phyloP scores from a whole-genome alignment of 2,113 vertebrate species.

The Rhipidura dahli region DNA sequence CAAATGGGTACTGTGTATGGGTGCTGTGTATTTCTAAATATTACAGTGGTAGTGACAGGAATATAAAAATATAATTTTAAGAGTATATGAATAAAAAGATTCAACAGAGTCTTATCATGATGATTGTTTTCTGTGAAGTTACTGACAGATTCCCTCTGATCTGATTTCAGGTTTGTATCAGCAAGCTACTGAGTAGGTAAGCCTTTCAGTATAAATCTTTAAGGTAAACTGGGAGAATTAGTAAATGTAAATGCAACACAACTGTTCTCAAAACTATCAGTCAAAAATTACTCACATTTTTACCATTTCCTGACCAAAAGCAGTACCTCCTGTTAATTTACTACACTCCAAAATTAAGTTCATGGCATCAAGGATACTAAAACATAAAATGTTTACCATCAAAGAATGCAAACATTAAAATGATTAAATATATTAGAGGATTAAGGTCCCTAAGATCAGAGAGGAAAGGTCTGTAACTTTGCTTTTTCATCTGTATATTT shows the following conservation, averaged over 20 bases:
- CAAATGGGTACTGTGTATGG: accelerated
- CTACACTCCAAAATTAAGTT: neutral
- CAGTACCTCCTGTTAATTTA: neutral
- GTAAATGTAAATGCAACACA: neutral
- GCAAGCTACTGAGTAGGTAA: neutral
- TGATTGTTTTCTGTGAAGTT: neutral
- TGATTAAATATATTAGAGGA: neutral
- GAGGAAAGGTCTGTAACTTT: neutral
- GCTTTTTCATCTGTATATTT: conserved; percentile 47
- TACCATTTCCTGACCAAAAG: neutral
- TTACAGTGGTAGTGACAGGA: neutral
- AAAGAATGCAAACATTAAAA: neutral
- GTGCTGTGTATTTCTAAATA: neutral
- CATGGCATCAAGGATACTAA: neutral
- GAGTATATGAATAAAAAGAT: neutral
- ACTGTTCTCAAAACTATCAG: neutral
- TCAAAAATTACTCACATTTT: neutral
- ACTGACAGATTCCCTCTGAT: neutral
- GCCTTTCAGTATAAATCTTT: neutral
- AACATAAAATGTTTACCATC: neutral
- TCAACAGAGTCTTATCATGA: neutral
- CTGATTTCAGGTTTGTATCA: neutral
- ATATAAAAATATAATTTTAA: neutral
- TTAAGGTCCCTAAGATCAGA: neutral
- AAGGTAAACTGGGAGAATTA: neutral